These are phyloP conservation scores for Hirtodrosophila cameraria DNA, from an alignment of 2,888 invertebrate genomes.

Conservation along the genomic window DNA sequence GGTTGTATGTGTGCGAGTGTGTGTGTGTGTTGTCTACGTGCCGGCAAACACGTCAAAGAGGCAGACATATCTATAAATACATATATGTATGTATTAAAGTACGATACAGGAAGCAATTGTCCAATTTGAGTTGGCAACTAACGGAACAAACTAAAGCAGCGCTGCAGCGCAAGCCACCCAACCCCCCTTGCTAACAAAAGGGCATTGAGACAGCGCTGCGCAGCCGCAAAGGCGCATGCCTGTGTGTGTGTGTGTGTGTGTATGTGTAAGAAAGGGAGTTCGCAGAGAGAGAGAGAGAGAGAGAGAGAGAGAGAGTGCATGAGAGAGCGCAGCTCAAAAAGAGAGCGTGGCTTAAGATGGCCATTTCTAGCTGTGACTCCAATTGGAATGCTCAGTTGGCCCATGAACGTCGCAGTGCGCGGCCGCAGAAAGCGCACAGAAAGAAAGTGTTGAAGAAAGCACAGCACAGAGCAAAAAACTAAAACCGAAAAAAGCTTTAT, in stretches of 20 bases:
- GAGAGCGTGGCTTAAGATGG: constrained; percentile 33
- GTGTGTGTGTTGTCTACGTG: constrained; percentile 60
- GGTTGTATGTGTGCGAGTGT: not conserved
- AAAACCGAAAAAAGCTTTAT: constrained; percentile 16
- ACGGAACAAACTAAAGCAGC: too few species aligned
- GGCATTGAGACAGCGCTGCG: constrained; percentile 17
- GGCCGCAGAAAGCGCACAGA: constrained; percentile 54
- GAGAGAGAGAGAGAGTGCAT: constrained; percentile 2
- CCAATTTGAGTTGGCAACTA: not conserved
- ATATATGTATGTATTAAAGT: too few species aligned
- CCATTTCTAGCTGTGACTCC: constrained; percentile 54
- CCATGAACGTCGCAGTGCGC: constrained; percentile 67
- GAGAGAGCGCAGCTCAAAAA: too few species aligned
- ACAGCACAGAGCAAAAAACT: constrained; percentile 10
- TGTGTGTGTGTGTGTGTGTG: not conserved
- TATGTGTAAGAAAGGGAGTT: constrained; percentile 15
- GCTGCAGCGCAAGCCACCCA: too few species aligned
- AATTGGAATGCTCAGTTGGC: constrained; percentile 59
- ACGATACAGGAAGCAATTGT: too few species aligned
- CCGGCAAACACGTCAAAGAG: constrained; percentile 70
- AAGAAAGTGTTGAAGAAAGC: constrained; percentile 67
- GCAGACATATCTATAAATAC: too few species aligned
- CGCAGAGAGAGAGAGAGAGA: constrained; percentile 9
- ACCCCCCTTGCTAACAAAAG: not conserved
- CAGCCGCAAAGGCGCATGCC: constrained; percentile 17